Evolutionary conservation across 2,113 vertebrate species (phyloP), one percentile per base, ranked within the genome.

Genomic region (Burhinus oedicnemus): DNA sequence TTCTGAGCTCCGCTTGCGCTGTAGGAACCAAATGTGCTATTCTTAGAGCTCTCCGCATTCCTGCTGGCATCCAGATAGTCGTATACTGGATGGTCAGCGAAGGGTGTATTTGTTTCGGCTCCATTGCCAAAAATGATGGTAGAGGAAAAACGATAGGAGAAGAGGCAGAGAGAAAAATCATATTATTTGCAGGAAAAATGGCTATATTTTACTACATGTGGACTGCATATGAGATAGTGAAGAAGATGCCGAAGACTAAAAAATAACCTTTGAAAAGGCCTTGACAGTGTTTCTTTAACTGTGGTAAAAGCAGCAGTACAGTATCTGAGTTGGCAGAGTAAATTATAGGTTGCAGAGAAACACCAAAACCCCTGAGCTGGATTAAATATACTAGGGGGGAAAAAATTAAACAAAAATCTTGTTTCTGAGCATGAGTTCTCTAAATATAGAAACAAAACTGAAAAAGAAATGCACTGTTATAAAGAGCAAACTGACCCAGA

Each of bases 1-100:
- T 81, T 87, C 93, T 58, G 71, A 81, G 87, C 89, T 77, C 38
- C 36, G 2, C 49, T 79, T 60, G 95, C 40, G 3, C 75, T 49
- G 7, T 12, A 76, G 82, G 92, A 96, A 81, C 91, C 85, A 52
- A 95, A 57, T 15, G 71, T 38, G 79, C 95, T 97, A 86, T 97
- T 97, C 94, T 95, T 96, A 45, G 96, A 94, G 89, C 92, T 81
- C 90, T 21, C 82, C 1, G 18, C 94, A 60, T 95, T 95, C 93
- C 85, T 96, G 92, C 95, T 95, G 94, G 72, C 96, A 83, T 83
- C 81, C 85, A 69, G 84, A 65, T 55, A 86, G 57, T 34, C 52
- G 82, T 9, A 15, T 12, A 2, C 38, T 14, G 74, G 42, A 36
- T 87, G 89, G 95, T 19, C 89, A 72, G 78, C 15, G 84, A 80